Conservation (phyloP, 92 coral and sea anemone species). For the Umimayanthus chanpuru region DNA sequence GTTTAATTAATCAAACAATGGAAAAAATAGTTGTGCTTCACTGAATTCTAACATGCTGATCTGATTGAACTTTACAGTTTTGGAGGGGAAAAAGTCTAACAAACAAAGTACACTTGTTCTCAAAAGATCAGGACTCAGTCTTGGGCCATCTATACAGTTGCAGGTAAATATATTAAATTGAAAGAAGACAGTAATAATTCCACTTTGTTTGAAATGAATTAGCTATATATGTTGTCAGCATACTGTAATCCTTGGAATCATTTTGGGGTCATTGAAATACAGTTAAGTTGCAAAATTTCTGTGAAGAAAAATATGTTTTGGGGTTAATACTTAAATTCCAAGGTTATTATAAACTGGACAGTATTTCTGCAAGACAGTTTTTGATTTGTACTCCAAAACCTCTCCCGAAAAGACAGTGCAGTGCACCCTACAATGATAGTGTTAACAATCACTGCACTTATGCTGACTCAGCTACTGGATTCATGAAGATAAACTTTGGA, state of each 20-base stretch:
- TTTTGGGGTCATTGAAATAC: not conserved
- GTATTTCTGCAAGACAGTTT: not conserved
- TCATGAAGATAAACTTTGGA: not conserved
- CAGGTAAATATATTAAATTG: constrained; percentile 5
- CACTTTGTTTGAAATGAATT: not conserved
- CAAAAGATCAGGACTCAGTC: constrained; percentile 1
- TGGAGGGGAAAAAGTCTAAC: not conserved
- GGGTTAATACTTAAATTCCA: not conserved
- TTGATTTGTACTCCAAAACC: not conserved
- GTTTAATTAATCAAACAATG: not conserved
- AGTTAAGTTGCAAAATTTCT: not conserved
- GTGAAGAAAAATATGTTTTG: no score
- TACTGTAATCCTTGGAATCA: not conserved
- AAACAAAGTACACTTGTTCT: constrained; percentile 12
- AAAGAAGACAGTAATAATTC: not conserved
- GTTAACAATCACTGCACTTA: not conserved
- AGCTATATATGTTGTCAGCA: not conserved
- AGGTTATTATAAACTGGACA: not conserved
- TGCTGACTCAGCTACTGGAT: not conserved
- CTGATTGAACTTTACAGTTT: not conserved
- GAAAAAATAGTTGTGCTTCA: not conserved
- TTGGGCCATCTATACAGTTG: constrained; percentile 15
- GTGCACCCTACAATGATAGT: not conserved
- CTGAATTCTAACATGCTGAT: constrained; percentile 1
- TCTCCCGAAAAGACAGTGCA: not conserved